Percentiles rank a stretch among this genome's conserved stretches.
phyloP scores from a whole-genome alignment of 2,888 invertebrate species.

The Dermolepida albohirtum region DNA sequence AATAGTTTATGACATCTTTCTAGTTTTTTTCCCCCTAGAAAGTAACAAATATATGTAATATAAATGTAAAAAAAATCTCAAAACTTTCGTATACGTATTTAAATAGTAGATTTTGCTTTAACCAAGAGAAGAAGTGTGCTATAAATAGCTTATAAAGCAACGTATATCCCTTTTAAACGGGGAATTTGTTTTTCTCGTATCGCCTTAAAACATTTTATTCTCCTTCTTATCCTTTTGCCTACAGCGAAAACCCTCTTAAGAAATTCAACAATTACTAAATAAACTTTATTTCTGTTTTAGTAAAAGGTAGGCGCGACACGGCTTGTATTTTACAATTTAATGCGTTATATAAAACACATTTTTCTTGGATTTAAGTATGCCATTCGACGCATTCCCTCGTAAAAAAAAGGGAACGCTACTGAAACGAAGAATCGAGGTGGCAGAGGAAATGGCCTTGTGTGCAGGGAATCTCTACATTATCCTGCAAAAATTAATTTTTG shows the following conservation, averaged over 20 bases:
- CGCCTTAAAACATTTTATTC: no score
- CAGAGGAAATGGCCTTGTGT: neutral
- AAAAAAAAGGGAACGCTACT: neutral
- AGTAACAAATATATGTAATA: no score
- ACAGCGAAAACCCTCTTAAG: conserved; percentile 1
- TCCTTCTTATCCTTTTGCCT: no score
- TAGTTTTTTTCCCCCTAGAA: no score
- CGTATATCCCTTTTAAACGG: no score
- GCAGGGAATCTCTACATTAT: neutral
- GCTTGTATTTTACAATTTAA: neutral
- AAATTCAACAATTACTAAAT: conserved; percentile 15
- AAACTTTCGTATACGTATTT: no score
- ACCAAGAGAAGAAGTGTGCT: no score
- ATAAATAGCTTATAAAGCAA: no score
- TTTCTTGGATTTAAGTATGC: conserved; percentile 2
- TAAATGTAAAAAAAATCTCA: no score
- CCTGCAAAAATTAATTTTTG: neutral
- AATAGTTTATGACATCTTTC: no score
- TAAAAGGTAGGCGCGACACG: conserved; percentile 1
- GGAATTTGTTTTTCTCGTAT: no score
- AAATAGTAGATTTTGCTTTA: neutral
- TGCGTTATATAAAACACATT: conserved; percentile 9
- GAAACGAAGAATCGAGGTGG: neutral
- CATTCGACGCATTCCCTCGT: neutral
- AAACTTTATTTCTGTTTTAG: conserved; percentile 3